Percentiles rank a stretch among this genome's conserved stretches.
Evolutionary conservation across 1,140 invertebrate genomes (phyloP).

Genomic region (Octopus sinensis): DNA sequence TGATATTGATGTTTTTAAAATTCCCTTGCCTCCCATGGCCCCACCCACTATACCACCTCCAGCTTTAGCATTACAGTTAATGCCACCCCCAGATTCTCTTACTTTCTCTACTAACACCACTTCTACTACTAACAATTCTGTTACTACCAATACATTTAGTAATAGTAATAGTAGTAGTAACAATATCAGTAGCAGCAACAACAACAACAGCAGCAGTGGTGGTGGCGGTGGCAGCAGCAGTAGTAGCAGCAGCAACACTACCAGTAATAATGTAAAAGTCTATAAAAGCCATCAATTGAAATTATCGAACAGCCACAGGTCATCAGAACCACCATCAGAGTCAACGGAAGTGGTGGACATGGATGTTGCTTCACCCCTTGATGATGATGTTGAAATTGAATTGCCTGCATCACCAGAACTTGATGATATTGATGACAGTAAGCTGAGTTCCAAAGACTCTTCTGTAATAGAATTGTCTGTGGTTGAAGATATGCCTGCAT

Average conservation of each 20-base stretch:
- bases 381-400: conserved; percentile 39
- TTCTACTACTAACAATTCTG: not conserved
- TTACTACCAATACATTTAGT: no score
- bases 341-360: conserved; percentile 63
- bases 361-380: conserved; percentile 61
- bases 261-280: no score
- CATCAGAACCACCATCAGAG: conserved; percentile 29
- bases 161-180: no score
- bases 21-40: conserved; percentile 33
- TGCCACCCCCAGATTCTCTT: not conserved
- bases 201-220: not conserved
- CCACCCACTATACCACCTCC: conserved; percentile 3
- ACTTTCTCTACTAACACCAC: conserved; percentile 3
- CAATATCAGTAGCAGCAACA: no score
- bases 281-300: not conserved
- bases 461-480: conserved; percentile 52
- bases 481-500: conserved; percentile 46
- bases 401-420: conserved; percentile 26
- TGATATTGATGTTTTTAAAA: conserved; percentile 36
- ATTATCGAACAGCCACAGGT: not conserved
- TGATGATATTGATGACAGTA: conserved; percentile 62
- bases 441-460: conserved; percentile 81
- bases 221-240: no score
- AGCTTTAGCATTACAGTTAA: not conserved
- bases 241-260: no score